These are phyloP conservation scores for Macquaria australasica DNA, from an alignment of 2,113 vertebrate genomes.

Conservation along the genomic window DNA sequence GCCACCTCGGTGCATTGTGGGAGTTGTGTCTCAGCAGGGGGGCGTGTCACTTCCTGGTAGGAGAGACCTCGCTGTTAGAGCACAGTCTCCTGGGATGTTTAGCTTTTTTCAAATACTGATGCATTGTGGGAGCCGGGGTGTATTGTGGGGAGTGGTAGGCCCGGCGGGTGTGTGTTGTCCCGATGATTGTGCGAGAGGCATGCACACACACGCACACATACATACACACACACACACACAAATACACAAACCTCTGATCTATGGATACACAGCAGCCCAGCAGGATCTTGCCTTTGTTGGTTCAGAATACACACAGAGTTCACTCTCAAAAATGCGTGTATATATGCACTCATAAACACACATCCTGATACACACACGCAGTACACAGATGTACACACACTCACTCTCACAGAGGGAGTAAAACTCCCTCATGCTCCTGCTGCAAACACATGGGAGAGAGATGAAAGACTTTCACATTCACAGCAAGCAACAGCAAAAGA, in stretches of 20 bases:
- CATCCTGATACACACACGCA: conserved; percentile 30
- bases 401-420: conserved; percentile 66
- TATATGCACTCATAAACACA: conserved; percentile 63
- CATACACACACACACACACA: conserved; percentile 40
- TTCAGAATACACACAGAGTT: conserved; percentile 65
- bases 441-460: conserved; percentile 73
- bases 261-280: conserved; percentile 76
- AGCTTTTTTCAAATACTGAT: conserved; percentile 81
- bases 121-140: conserved; percentile 75
- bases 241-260: conserved; percentile 69
- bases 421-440: conserved; percentile 70
- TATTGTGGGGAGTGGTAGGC: conserved; percentile 69
- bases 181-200: conserved; percentile 53
- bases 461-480: conserved; percentile 77
- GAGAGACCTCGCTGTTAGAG: conserved; percentile 76
- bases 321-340: conserved; percentile 55
- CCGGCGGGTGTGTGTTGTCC: conserved; percentile 72
- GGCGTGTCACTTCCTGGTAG: conserved; percentile 80
- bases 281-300: conserved; percentile 76
- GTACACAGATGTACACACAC: conserved; percentile 40
- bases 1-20: conserved; percentile 74
- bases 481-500: conserved; percentile 61
- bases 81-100: conserved; percentile 72
- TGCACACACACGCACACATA: conserved; percentile 31
- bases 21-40: conserved; percentile 77